These are phyloP conservation scores for Hydra vulgaris DNA, from an alignment of 30 jellyfish, hydroid and myxozoan species.

Conservation along the genomic window DNA sequence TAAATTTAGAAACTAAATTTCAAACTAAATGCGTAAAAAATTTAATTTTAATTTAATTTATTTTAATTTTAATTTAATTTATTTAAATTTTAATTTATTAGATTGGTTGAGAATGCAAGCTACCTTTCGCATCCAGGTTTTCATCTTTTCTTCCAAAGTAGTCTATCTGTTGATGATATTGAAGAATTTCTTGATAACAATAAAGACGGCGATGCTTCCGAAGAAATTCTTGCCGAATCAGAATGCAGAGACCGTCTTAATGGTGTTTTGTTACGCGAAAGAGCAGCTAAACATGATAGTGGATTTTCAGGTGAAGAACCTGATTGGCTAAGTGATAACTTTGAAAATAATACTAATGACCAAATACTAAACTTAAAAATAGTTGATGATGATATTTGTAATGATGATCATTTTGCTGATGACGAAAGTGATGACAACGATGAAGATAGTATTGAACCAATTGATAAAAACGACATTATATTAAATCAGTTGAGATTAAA, in stretches of 20 bases:
- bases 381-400: background rate
- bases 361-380: background rate
- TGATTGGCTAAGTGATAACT: constrained; percentile 6
- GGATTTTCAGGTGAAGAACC: constrained; percentile 59
- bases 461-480: constrained; percentile 56
- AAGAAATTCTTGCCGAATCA: constrained; percentile 66
- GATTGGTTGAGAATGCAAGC: constrained; percentile 68
- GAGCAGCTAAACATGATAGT: constrained; percentile 69
- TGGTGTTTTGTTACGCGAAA: constrained; percentile 30
- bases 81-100: background rate
- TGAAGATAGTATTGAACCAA: constrained; percentile 63
- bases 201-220: constrained; percentile 77
- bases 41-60: no score
- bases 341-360: background rate
- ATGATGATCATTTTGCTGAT: constrained; percentile 24
- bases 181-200: constrained; percentile 61
- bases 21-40: no score
- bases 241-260: constrained; percentile 34
- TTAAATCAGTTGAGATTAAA: constrained; percentile 28
- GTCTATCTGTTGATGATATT: constrained; percentile 70
- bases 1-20: no score
- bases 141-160: constrained; percentile 87
- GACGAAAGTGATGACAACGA: constrained; percentile 45
- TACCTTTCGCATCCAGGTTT: constrained; percentile 85
- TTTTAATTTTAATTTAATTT: no score